phyloP scores from a whole-genome alignment of 2,797 vertebrate species.

The Delichon dasypus region DNA sequence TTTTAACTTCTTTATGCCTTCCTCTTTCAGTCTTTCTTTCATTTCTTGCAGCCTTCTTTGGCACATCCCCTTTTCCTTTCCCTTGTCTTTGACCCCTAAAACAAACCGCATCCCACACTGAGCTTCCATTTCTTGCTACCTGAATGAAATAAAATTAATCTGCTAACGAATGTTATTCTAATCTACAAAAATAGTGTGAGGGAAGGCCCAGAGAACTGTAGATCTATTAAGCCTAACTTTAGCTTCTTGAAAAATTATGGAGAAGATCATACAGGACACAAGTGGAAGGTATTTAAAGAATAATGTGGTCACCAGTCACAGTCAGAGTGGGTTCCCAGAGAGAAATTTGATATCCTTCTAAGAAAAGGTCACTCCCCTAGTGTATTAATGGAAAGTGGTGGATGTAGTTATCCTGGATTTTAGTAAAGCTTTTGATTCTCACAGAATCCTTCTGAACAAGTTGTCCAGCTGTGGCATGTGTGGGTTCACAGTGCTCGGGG shows the following conservation, averaged over 20 bases:
- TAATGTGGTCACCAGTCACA: not conserved
- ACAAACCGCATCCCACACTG: not conserved
- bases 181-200: not conserved
- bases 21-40: not conserved
- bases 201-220: not conserved
- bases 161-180: not conserved
- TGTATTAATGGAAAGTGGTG: not conserved
- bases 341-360: not conserved
- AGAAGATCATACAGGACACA: not conserved
- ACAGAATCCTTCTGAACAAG: not conserved
- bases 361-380: not conserved
- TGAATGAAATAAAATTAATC: not conserved
- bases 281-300: not conserved
- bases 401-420: not conserved
- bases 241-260: not conserved
- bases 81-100: rapidly evolving
- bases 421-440: not conserved
- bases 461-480: not conserved
- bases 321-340: not conserved
- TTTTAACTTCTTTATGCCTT: not conserved
- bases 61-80: not conserved
- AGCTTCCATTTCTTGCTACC: not conserved
- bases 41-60: not conserved
- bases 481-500: rapidly evolving
- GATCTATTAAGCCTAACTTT: not conserved